phyloP scores from a whole-genome alignment of 2,888 invertebrate species.

The Andrena dorsata region DNA sequence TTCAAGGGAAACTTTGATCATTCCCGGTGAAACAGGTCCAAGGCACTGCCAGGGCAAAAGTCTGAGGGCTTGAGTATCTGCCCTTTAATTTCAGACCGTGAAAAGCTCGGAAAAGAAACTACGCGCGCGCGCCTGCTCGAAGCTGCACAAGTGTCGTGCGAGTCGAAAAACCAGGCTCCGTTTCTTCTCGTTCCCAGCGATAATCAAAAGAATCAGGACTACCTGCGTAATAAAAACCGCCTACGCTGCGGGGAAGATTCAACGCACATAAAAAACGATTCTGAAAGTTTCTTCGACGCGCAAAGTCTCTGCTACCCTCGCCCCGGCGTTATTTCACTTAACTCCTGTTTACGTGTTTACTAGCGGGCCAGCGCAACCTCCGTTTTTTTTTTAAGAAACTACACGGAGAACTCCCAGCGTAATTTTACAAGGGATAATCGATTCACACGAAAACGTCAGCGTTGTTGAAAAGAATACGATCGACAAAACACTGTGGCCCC shows the following conservation, averaged over 20 bases:
- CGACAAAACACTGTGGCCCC: too few species aligned
- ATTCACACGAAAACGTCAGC: too few species aligned
- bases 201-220: constrained; percentile 27
- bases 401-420: too few species aligned
- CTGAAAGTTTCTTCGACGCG: constrained; percentile 22
- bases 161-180: too few species aligned
- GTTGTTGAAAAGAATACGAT: too few species aligned
- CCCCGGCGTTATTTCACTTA: constrained; percentile 33
- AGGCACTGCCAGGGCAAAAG: background rate
- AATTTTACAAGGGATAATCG: too few species aligned
- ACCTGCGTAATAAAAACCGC: constrained; percentile 11
- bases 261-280: constrained; percentile 34
- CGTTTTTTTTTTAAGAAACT: too few species aligned
- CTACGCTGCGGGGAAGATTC: background rate
- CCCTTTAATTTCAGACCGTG: constrained; percentile 25
- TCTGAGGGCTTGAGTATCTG: too few species aligned
- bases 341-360: constrained; percentile 42
- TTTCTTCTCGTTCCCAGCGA: background rate
- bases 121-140: too few species aligned
- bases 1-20: constrained; percentile 15
- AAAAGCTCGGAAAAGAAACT: background rate
- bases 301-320: constrained; percentile 14
- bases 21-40: background rate
- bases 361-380: too few species aligned
- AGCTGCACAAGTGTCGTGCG: too few species aligned